phyloP scores from a whole-genome alignment of 2,797 vertebrate species.

The Mionectes olivaceus region DNA sequence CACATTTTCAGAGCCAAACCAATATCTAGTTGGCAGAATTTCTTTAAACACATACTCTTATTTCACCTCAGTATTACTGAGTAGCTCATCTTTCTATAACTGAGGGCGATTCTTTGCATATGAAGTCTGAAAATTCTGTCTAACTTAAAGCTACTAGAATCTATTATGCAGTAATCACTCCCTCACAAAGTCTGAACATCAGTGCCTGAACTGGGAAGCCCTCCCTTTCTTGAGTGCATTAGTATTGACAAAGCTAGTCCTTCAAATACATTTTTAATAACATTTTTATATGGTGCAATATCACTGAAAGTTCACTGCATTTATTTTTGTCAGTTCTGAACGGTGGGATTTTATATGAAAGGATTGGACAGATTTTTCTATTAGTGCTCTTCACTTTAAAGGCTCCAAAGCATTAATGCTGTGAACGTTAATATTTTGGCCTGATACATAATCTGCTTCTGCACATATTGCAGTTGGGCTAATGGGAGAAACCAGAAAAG shows the following conservation, averaged over 20 bases:
- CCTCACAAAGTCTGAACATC: constrained; percentile 51
- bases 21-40: background rate
- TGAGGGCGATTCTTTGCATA: constrained; percentile 49
- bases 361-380: constrained; percentile 13
- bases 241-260: constrained; percentile 63
- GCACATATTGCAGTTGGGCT: background rate
- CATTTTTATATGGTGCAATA: constrained; percentile 29
- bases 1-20: background rate
- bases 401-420: constrained; percentile 10
- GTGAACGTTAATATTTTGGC: background rate
- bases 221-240: constrained; percentile 55
- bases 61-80: constrained; percentile 25
- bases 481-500: background rate
- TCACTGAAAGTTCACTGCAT: constrained; percentile 47
- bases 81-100: constrained; percentile 23
- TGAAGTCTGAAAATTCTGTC: constrained; percentile 64
- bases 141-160: constrained; percentile 68
- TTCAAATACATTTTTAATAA: constrained; percentile 66
- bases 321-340: constrained; percentile 45
- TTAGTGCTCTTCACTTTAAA: constrained; percentile 14
- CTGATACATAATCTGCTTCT: background rate
- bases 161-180: constrained; percentile 72
- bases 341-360: background rate
- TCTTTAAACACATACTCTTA: constrained; percentile 10
- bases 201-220: constrained; percentile 47